These are phyloP conservation scores for Stenolophus ochropezus DNA, from an alignment of 2,888 invertebrate genomes.

Conservation along the genomic window DNA sequence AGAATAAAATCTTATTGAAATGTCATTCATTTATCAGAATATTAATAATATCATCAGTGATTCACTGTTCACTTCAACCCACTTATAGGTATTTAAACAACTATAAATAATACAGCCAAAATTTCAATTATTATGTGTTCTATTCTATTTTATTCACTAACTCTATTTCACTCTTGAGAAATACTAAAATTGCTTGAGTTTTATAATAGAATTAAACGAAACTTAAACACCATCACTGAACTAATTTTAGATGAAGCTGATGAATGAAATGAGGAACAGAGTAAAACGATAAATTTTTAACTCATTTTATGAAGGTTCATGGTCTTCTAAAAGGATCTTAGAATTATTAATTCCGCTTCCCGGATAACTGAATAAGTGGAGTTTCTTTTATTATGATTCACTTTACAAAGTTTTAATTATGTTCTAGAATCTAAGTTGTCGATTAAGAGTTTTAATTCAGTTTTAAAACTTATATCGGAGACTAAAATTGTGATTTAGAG, in stretches of 20 bases:
- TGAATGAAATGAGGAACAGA: background rate
- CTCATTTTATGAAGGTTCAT: background rate
- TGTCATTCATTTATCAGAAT: too few relatives aligned
- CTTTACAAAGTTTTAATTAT: constrained; percentile 54
- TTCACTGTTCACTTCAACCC: too few relatives aligned
- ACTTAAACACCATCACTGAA: too few relatives aligned
- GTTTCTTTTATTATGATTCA: constrained; percentile 47
- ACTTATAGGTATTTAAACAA: too few relatives aligned
- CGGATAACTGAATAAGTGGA: constrained; percentile 20
- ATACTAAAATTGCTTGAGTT: too few relatives aligned
- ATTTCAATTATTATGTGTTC: too few relatives aligned
- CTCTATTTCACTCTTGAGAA: too few relatives aligned
- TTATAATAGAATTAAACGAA: background rate
- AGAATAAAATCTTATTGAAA: too few relatives aligned
- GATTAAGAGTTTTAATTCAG: constrained; percentile 57
- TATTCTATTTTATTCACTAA: too few relatives aligned
- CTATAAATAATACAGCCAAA: too few relatives aligned
- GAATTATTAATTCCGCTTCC: constrained; percentile 18
- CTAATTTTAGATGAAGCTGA: too few relatives aligned
- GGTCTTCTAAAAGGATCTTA: background rate
- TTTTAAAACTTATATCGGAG: constrained; percentile 43
- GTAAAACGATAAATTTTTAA: background rate
- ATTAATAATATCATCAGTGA: too few relatives aligned
- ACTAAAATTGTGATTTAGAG: constrained; percentile 19
- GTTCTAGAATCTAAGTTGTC: constrained; percentile 51